Evolutionary conservation across 2,113 vertebrate genomes (phyloP), one percentile per base, ranked within the genome.

Genomic region (Larimichthys polyactis): DNA sequence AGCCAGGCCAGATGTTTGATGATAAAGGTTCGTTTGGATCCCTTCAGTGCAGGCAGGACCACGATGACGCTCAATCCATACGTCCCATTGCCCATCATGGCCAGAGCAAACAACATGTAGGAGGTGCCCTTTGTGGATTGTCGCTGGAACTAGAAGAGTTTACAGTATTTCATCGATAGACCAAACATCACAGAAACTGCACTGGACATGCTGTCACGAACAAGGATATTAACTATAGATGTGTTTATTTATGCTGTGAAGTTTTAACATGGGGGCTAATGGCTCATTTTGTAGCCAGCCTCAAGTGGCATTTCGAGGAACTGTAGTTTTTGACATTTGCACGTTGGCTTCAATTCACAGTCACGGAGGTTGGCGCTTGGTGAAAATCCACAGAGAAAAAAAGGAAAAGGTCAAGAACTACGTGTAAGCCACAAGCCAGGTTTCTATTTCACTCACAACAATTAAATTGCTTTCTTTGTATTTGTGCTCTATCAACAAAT

Each of bases 1-100:
- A 96, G 87, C 94, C 95, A 96, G 11, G 94, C 93, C 78, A 96
- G 87, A 78, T 94, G 94, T 78, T 93, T 92, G 57, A 93, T 20
- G 63, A 95, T 92, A 88, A 93, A 95, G 16, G 75, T 64, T 17
- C 63, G 83, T 65, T 11, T 79, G 57, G 84, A 89, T 27, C 84
- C 80, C 57, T 71, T n/a, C 3, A 91, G n/a, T 9, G 90, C 73
- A 27, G 91, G 94, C 40, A 91, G 89, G 75, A 96, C 94, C 68
- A 94, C 82, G 5, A 92, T 84, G 65, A 96, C 71, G n/a, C 92
- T 94, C 66, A 95, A 68, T 0, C 91, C 93, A 0, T 93, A 94
- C 0, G 87, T 94, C 5, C 82, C 86, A 54, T 94, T 97, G 43
- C 93, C 94, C 90, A 93, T 22, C 93, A 93, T 89, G 20, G 91